These are phyloP conservation scores for Ptiloglossa arizonensis DNA, from an alignment of 1,140 invertebrate species.

Conservation along the genomic window DNA sequence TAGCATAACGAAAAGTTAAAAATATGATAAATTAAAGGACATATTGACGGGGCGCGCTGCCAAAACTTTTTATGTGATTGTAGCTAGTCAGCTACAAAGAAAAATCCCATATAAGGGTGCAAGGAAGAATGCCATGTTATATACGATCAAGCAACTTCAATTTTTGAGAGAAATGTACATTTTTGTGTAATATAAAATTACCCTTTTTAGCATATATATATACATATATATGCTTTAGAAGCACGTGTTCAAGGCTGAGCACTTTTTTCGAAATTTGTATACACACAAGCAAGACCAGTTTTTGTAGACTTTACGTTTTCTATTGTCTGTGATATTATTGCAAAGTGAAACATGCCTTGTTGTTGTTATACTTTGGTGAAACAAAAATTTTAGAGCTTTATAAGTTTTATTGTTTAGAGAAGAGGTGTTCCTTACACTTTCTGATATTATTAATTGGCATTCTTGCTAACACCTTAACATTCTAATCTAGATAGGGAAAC, in stretches of 20 bases:
- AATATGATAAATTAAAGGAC: slow-evolving; percentile 23
- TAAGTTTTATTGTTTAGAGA: slow-evolving; percentile 50
- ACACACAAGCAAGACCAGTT: slow-evolving; percentile 38
- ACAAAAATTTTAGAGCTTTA: slow-evolving; percentile 55
- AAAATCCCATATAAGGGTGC: slow-evolving; percentile 52
- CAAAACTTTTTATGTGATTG: slow-evolving; percentile 60
- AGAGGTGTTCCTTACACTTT: slow-evolving; percentile 11
- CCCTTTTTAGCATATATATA: slow-evolving; percentile 30
- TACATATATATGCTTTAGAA: slow-evolving; percentile 43
- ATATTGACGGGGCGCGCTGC: slow-evolving; percentile 56
- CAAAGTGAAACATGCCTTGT: slow-evolving; percentile 53
- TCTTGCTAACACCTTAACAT: slow-evolving; percentile 63
- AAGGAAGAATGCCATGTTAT: slow-evolving; percentile 69
- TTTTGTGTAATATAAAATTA: slow-evolving; percentile 40
- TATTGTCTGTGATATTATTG: slow-evolving; percentile 70
- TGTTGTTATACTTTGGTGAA: slow-evolving; percentile 62
- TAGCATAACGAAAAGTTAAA: neutral
- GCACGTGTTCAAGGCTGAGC: slow-evolving; percentile 14
- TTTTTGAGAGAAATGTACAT: slow-evolving; percentile 23
- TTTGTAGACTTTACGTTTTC: slow-evolving; percentile 62
- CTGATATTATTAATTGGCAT: slow-evolving; percentile 60
- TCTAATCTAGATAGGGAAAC: slow-evolving; percentile 52
- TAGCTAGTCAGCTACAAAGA: slow-evolving; percentile 59
- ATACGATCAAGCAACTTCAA: slow-evolving; percentile 4
- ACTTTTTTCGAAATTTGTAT: slow-evolving; percentile 50